Conservation (phyloP, 2,797 vertebrate species). For the Sebastes melanostomus region DNA sequence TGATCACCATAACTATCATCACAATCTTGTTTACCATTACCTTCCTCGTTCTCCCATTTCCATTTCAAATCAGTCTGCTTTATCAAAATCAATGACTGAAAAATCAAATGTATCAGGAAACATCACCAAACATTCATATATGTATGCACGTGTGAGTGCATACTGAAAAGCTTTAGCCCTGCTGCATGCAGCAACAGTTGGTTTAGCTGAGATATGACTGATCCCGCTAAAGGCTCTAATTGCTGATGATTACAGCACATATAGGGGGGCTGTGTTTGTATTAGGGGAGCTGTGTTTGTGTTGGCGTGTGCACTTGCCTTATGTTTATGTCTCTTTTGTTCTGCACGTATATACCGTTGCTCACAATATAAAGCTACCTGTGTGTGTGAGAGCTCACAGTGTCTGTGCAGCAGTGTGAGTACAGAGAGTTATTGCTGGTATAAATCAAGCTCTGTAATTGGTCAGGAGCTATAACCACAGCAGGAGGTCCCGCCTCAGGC, state of each 20-base stretch:
- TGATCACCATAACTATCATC: not conserved
- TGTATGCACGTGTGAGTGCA: not conserved
- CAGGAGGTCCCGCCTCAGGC: slow-evolving; percentile 67
- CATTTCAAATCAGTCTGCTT: not conserved
- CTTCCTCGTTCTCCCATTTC: not conserved
- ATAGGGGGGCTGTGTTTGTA: slow-evolving; percentile 4
- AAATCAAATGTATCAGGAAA: not conserved
- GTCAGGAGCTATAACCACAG: slow-evolving; percentile 69
- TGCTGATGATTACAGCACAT: slow-evolving; percentile 49
- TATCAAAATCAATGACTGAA: not conserved
- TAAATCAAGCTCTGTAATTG: slow-evolving; percentile 78
- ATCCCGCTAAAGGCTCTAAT: slow-evolving; percentile 47
- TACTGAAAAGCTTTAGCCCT: not conserved
- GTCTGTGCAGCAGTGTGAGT: slow-evolving; percentile 26
- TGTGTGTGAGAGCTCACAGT: slow-evolving; percentile 1
- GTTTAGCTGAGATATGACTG: slow-evolving; percentile 18
- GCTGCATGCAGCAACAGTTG: slow-evolving; percentile 29
- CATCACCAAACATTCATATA: not conserved
- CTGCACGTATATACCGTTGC: slow-evolving; percentile 7
- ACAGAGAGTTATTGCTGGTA: slow-evolving; percentile 61
- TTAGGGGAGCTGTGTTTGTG: slow-evolving; percentile 3
- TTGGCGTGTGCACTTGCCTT: slow-evolving; percentile 7
- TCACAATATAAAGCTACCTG: slow-evolving; percentile 12
- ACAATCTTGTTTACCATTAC: not conserved
- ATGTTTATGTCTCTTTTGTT: slow-evolving; percentile 15